Evolutionary conservation across 2,888 invertebrate genomes (phyloP).

Genomic region (Willowsia nigromaculata): DNA sequence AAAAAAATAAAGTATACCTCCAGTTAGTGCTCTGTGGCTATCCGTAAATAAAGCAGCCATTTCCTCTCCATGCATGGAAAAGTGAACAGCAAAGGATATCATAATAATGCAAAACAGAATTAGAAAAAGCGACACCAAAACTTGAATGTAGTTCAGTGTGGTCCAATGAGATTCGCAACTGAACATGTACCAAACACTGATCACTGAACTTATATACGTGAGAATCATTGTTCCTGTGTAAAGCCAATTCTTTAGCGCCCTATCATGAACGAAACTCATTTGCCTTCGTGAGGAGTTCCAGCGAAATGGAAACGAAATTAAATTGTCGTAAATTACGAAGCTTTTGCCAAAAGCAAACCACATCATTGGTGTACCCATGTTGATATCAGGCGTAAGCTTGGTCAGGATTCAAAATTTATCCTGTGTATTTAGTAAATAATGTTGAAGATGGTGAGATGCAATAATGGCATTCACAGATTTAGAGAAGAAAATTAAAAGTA

Average conservation of each 20-base stretch:
- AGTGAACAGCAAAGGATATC: neutral
- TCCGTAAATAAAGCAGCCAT: conserved; percentile 34
- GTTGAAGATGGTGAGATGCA: no score
- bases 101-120: neutral
- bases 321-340: conserved; percentile 18
- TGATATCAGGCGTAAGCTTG: no score
- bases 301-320: conserved; percentile 10
- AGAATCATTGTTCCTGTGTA: neutral
- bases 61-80: neutral
- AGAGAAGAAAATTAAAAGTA: no score
- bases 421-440: no score
- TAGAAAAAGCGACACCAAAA: neutral
- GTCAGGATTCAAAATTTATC: no score
- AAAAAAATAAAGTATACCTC: neutral
- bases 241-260: neutral
- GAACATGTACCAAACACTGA: neutral
- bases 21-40: neutral
- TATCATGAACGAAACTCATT: neutral
- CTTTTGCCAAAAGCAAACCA: conserved; percentile 14
- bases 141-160: neutral
- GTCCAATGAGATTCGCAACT: neutral
- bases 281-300: neutral
- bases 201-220: no score
- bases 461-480: no score
- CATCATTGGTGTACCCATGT: conserved; percentile 32